phyloP scores from a whole-genome alignment of 1,140 invertebrate species.

The fruit fly (Drosophila melanogaster) region DNA sequence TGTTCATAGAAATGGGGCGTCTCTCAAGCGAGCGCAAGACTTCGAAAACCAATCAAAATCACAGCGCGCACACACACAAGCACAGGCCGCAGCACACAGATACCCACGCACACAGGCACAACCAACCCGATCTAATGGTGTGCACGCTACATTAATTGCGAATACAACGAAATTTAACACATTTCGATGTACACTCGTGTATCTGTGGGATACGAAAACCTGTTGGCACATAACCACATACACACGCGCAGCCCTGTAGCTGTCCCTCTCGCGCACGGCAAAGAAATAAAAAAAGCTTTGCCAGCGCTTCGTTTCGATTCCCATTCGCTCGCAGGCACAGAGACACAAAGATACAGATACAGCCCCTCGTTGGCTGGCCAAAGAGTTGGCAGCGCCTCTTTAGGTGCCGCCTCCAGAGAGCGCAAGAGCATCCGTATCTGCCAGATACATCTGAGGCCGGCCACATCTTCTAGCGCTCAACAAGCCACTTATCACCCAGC shows the following conservation, averaged over 20 bases:
- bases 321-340: slow-evolving; percentile 68
- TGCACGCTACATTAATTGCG: slow-evolving; percentile 64
- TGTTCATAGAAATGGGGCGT: slow-evolving; percentile 32
- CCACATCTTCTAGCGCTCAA: slow-evolving; percentile 30
- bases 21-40: slow-evolving; percentile 46
- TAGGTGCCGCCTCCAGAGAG: slow-evolving; percentile 61
- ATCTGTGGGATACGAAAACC: slow-evolving; percentile 72
- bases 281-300: slow-evolving; percentile 53
- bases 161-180: slow-evolving; percentile 72
- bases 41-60: slow-evolving; percentile 82
- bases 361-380: slow-evolving; percentile 55
- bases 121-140: slow-evolving; percentile 47
- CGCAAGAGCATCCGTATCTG: slow-evolving; percentile 28
- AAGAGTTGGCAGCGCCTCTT: slow-evolving; percentile 63
- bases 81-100: slow-evolving; percentile 35
- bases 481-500: slow-evolving; percentile 56
- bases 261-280: slow-evolving; percentile 35
- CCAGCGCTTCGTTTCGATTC: slow-evolving; percentile 48
- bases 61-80: slow-evolving; percentile 49
- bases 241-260: slow-evolving; percentile 30
- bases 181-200: slow-evolving; percentile 46
- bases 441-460: slow-evolving; percentile 13
- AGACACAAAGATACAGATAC: slow-evolving; percentile 70
- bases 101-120: slow-evolving; percentile 10
- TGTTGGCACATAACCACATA: slow-evolving; percentile 52